Conservation (phyloP, 1,140 invertebrate genomes). For the Heliconius nattereri region DNA sequence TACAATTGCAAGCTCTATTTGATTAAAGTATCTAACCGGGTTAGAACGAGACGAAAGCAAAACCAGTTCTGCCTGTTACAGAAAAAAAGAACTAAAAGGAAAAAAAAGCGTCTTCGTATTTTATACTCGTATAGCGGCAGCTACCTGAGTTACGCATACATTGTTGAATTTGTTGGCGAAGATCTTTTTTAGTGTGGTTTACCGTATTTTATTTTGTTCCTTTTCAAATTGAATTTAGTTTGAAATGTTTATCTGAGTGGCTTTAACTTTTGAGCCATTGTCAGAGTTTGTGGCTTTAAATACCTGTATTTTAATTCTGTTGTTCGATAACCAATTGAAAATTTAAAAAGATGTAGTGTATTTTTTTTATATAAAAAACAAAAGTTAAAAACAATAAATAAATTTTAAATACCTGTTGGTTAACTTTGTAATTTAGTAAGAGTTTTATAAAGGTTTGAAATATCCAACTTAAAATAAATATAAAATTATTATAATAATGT, state of each 20-base stretch:
- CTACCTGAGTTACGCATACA: conserved; percentile 73
- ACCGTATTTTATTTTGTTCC: conserved; percentile 35
- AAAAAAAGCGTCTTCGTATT: conserved; percentile 55
- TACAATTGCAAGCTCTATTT: conserved; percentile 41
- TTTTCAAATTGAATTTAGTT: conserved; percentile 30
- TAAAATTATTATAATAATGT: too few relatives aligned
- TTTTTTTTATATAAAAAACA: too few relatives aligned
- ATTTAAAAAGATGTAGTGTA: too few relatives aligned
- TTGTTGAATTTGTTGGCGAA: conserved; percentile 44
- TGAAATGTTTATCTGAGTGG: background rate
- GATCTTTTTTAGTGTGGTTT: conserved; percentile 51
- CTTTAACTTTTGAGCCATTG: conserved; percentile 1
- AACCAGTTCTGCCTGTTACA: conserved; percentile 32
- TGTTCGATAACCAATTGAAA: too few relatives aligned
- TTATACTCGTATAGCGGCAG: conserved; percentile 53
- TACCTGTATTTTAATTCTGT: too few relatives aligned
- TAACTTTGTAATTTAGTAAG: too few relatives aligned
- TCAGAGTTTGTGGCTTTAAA: too few relatives aligned
- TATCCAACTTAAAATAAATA: too few relatives aligned
- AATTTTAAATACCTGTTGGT: too few relatives aligned
- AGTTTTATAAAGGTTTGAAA: too few relatives aligned
- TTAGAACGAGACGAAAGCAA: conserved; percentile 39
- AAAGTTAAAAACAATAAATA: too few relatives aligned
- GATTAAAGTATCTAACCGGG: conserved; percentile 42
- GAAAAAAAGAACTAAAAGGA: conserved; percentile 32